phyloP scores from a whole-genome alignment of 2,113 vertebrate species.

The Dicerorhinus sumatrensis region DNA sequence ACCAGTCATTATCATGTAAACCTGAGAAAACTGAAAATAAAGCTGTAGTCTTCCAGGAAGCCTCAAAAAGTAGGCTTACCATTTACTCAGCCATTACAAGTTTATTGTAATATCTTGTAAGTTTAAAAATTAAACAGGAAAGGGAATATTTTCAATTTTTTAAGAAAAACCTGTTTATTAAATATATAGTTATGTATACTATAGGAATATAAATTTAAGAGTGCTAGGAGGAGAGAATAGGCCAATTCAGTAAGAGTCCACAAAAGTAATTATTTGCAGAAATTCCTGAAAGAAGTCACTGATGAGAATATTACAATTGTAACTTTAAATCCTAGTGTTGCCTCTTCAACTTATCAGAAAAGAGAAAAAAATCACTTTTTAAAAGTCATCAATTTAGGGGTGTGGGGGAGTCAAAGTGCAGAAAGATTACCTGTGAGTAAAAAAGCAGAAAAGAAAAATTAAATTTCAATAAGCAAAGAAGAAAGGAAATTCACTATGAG shows the following conservation, averaged over 20 bases:
- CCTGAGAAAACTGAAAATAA: neutral
- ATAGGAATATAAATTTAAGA: neutral
- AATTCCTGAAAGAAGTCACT: neutral
- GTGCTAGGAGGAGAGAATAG: neutral
- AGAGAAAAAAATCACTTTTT: neutral
- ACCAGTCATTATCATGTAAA: neutral
- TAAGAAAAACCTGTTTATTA: neutral
- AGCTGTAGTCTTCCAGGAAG: neutral
- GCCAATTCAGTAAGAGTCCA: accelerated
- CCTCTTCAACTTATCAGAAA: neutral
- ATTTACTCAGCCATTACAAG: neutral
- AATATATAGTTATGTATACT: neutral
- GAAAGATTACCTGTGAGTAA: conserved; percentile 22
- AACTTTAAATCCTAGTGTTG: neutral
- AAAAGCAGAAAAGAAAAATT: conserved; percentile 30
- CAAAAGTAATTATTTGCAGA: neutral
- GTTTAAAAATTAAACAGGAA: neutral
- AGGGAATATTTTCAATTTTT: neutral
- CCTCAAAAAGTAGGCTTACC: neutral
- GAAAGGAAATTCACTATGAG: neutral
- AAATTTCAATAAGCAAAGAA: neutral
- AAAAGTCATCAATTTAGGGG: neutral
- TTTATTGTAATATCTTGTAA: neutral
- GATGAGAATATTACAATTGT: neutral
- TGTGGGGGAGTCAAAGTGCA: neutral